phyloP scores from a whole-genome alignment of 1,140 invertebrate genomes.

The Drosophila punjabiensis region DNA sequence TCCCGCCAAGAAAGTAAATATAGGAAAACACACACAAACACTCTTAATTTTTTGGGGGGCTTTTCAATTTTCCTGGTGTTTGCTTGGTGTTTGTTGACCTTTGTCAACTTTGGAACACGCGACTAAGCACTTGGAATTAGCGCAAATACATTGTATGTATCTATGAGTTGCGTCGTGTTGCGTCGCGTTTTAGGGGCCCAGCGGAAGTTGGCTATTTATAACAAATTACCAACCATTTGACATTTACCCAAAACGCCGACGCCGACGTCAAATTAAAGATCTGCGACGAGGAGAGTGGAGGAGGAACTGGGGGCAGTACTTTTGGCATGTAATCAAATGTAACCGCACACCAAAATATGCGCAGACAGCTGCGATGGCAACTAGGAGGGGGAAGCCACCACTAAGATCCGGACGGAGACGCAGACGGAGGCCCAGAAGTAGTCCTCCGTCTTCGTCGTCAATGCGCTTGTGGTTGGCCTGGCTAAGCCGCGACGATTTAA shows the following conservation, averaged over 20 bases:
- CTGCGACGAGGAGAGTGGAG: constrained; percentile 12
- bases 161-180: constrained; percentile 16
- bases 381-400: background rate
- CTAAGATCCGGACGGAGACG: background rate
- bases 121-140: constrained; percentile 76
- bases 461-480: constrained; percentile 47
- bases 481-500: constrained; percentile 69
- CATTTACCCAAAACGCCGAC: constrained; percentile 72
- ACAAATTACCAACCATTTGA: constrained; percentile 82
- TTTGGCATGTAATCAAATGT: constrained; percentile 81
- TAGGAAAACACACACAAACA: constrained; percentile 7
- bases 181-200: constrained; percentile 37
- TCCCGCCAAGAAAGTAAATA: constrained; percentile 13
- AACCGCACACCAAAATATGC: constrained; percentile 78
- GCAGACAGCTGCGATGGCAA: constrained; percentile 44
- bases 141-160: constrained; percentile 61
- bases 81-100: constrained; percentile 70
- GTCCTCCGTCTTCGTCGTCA: constrained; percentile 24
- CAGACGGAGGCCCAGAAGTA: background rate
- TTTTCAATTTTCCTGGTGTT: constrained; percentile 28
- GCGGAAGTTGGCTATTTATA: constrained; percentile 82
- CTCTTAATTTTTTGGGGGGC: constrained; percentile 26
- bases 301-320: constrained; percentile 46
- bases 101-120: constrained; percentile 77
- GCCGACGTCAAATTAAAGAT: constrained; percentile 71